phyloP scores from a whole-genome alignment of 2,113 vertebrate genomes.

The Catagonus wagneri region DNA sequence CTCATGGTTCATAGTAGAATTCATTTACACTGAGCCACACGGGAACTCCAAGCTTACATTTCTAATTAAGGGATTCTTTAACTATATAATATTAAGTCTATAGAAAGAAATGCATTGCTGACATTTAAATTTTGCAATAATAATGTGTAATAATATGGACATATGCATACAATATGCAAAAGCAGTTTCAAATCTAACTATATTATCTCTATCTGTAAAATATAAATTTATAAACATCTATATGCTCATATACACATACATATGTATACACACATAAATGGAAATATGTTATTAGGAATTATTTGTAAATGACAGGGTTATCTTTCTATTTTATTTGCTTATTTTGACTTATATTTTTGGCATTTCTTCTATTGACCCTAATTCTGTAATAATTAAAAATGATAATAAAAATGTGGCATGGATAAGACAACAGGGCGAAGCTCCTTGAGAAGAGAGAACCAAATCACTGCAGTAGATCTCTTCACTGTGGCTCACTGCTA shows the following conservation, averaged over 20 bases:
- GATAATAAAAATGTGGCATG: neutral
- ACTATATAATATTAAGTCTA: neutral
- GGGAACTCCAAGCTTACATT: neutral
- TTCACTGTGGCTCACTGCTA: neutral
- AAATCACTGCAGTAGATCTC: neutral
- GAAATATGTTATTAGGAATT: neutral
- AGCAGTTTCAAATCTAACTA: neutral
- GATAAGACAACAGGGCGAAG: neutral
- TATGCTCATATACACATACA: neutral
- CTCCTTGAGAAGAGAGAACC: neutral
- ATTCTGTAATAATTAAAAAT: slow-evolving; percentile 21
- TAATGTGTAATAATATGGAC: neutral
- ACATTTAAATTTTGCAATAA: neutral
- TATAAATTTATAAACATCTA: neutral
- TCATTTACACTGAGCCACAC: too few species aligned
- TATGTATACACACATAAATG: neutral
- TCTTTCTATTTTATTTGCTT: slow-evolving; percentile 24
- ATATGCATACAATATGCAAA: neutral
- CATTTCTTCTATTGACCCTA: neutral
- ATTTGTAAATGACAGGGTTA: neutral
- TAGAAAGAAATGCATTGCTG: neutral
- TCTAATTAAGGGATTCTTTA: neutral
- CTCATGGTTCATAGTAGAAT: too few species aligned
- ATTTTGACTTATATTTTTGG: slow-evolving; percentile 28
- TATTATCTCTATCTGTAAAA: neutral